Evolutionary conservation across 2,113 vertebrate genomes (phyloP), one percentile per base, ranked within the genome.

Genomic region (Alethe diademata): DNA sequence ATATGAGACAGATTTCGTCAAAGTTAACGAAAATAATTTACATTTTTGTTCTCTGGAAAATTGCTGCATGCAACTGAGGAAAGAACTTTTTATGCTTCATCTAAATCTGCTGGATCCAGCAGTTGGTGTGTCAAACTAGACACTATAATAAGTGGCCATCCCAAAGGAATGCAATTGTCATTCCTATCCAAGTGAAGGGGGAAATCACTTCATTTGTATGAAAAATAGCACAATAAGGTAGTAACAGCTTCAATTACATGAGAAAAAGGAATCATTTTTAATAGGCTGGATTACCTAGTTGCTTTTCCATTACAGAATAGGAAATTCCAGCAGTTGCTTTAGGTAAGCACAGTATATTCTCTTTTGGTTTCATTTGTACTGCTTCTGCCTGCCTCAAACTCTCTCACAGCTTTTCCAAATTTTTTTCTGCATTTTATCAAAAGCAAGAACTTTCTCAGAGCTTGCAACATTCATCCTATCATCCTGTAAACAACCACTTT

Each of bases 151-250:
- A 92, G 35, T 40, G 29, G 61, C 19, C 57, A 83, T 85, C 87
- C 84, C 17, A 0, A 74, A 92, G 83, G 86, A 86, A 60, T 75
- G 36, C 35, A 64, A 38, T 80, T 90, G 85, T 93, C 85, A 90
- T 83, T 93, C 64, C 57, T 67, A 29, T 31, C 18, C 36, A 92
- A 67, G 74, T 3, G 1, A 67, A 92, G 23, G 40, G 38, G 51
- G 56, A 92, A 95, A 94, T 78, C 53, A 79, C 87, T 95, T 89
- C 67, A 92, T 94, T 92, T 96, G 60, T 88, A 86, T 86, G 90
- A 95, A 92, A 92, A 96, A 96, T 71, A 79, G 78, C 70, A 89
- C 66, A 91, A 85, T 91, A 95, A 86, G n/a, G n/a, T 50, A 69
- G 48, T 58, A 97, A 70, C 43, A 51, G 43, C 56, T 94, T 94